phyloP scores from a whole-genome alignment of 2,113 vertebrate species.

The Sterrhoptilus dennistouni region DNA sequence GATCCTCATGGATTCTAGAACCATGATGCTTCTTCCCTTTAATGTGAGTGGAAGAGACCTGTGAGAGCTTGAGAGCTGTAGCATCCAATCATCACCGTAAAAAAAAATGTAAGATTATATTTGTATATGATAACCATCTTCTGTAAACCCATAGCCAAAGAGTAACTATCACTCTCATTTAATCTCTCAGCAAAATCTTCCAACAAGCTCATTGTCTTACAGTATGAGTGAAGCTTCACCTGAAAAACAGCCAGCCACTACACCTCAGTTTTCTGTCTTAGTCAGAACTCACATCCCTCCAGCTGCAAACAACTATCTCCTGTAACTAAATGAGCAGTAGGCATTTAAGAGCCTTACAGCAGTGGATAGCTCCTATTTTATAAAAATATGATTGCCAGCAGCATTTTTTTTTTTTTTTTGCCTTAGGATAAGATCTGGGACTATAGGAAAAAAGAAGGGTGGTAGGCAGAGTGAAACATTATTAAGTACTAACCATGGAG shows the following conservation, averaged over 20 bases:
- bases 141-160: background rate
- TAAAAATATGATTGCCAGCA: background rate
- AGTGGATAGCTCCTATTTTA: background rate
- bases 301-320: background rate
- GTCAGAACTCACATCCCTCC: background rate
- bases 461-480: background rate
- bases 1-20: background rate
- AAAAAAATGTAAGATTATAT: background rate
- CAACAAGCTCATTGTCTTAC: background rate
- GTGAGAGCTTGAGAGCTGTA: background rate
- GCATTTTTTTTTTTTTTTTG: background rate
- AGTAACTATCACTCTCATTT: background rate
- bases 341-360: background rate
- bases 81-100: background rate
- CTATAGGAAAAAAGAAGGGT: rapidly evolving
- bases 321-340: background rate
- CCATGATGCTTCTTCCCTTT: background rate
- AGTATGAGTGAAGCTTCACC: background rate
- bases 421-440: background rate
- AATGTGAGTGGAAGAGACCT: background rate
- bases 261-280: background rate
- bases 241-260: background rate
- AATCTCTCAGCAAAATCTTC: background rate
- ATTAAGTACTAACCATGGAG: background rate
- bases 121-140: background rate